Evolutionary conservation across 2,797 vertebrate species (phyloP).

Genomic region (Girardinus metallicus): DNA sequence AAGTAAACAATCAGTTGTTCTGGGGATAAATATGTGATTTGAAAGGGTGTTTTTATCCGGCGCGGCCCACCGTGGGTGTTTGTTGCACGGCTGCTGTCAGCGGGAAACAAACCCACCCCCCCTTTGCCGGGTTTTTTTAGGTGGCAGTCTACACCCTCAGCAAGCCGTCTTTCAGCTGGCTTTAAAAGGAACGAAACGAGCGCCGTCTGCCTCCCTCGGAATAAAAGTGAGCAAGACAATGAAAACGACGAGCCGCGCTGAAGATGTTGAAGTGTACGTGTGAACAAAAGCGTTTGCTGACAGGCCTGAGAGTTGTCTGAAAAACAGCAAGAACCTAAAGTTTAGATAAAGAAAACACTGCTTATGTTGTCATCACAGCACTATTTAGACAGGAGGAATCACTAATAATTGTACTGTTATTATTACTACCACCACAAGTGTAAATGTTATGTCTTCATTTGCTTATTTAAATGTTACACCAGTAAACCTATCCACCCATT

Average conservation of each 20-base stretch:
- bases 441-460: background rate
- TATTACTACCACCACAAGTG: background rate
- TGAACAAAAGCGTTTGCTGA: background rate
- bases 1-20: slow-evolving; percentile 24
- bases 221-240: slow-evolving; percentile 3
- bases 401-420: background rate
- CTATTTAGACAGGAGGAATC: background rate
- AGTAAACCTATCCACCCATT: background rate
- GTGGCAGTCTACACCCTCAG: background rate
- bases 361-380: background rate
- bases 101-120: background rate
- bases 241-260: background rate
- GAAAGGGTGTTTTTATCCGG: slow-evolving; percentile 17
- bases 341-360: background rate
- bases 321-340: background rate
- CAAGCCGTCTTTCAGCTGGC: slow-evolving; percentile 9
- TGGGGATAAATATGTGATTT: slow-evolving; percentile 11
- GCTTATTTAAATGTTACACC: background rate
- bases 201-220: background rate
- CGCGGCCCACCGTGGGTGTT: slow-evolving; percentile 14
- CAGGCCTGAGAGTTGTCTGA: background rate
- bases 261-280: background rate
- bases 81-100: slow-evolving; percentile 12
- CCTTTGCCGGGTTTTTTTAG: background rate
- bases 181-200: slow-evolving; percentile 19